Evolutionary conservation across 2,888 invertebrate genomes (phyloP).

Genomic region (Leptinotarsa juncta): DNA sequence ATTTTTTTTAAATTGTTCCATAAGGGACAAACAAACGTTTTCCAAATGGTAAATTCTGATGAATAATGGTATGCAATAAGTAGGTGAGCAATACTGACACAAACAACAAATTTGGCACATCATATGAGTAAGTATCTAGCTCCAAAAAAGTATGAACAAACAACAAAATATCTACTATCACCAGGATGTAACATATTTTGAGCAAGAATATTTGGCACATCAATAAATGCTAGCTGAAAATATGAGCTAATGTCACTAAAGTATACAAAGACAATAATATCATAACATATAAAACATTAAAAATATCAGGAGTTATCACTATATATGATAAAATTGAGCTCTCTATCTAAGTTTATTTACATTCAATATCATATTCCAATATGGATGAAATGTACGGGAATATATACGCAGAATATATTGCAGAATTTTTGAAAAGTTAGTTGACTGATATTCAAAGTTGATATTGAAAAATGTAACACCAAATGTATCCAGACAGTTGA

Average conservation of each 20-base stretch:
- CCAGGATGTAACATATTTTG: constrained; percentile 38
- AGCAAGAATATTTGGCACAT: constrained; percentile 49
- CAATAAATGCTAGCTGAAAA: constrained; percentile 12
- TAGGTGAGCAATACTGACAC: constrained; percentile 1
- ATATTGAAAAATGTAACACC: background rate
- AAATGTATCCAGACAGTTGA: constrained; percentile 12
- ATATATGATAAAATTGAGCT: constrained; percentile 39
- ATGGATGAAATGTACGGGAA: constrained; percentile 38
- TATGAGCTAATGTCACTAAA: background rate
- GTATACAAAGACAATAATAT: background rate
- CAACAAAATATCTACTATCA: constrained; percentile 28
- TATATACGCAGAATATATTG: constrained; percentile 21
- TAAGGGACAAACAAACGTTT: background rate
- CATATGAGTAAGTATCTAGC: background rate
- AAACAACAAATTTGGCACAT: constrained; percentile 23
- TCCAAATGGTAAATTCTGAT: background rate
- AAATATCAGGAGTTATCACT: background rate
- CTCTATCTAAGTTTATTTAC: constrained; percentile 35
- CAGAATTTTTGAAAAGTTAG: background rate
- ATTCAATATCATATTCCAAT: constrained; percentile 30
- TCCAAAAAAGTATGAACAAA: background rate
- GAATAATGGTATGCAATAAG: background rate
- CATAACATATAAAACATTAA: background rate
- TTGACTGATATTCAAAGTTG: background rate
- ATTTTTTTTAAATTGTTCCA: background rate